Percentiles rank a stretch among this genome's conserved stretches.
phyloP scores from a whole-genome alignment of 1,140 invertebrate genomes.

The Holotrichia oblita region DNA sequence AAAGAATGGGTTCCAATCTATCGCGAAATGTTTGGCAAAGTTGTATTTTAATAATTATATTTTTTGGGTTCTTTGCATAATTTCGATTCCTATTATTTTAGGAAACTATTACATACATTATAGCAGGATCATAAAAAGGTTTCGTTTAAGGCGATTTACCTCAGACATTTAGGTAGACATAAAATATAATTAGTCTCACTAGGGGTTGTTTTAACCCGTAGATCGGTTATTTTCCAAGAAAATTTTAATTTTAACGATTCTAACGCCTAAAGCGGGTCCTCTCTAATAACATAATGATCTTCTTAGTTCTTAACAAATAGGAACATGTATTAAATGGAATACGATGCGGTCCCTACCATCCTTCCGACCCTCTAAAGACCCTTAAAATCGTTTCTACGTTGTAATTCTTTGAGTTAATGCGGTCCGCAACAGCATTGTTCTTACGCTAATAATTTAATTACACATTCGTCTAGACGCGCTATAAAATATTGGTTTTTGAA shows the following conservation, averaged over 20 bases:
- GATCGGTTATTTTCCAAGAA: conserved; percentile 16
- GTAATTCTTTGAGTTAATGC: conserved; percentile 38
- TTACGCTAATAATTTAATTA: conserved; percentile 44
- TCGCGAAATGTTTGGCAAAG: too few species aligned
- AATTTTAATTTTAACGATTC: conserved; percentile 41
- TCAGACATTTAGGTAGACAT: not conserved
- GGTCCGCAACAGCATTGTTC: conserved; percentile 25
- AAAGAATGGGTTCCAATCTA: not conserved
- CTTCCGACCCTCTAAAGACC: not conserved
- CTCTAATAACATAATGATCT: conserved; percentile 42
- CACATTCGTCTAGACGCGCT: conserved; percentile 42
- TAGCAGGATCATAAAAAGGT: not conserved
- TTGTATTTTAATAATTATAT: too few species aligned
- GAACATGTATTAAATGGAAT: conserved; percentile 33
- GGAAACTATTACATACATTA: too few species aligned
- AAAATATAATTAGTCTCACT: conserved; percentile 40
- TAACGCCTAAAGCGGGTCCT: conserved; percentile 34
- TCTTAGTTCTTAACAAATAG: conserved; percentile 41
- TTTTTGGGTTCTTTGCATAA: too few species aligned
- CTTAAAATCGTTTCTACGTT: not conserved
- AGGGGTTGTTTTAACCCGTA: conserved; percentile 35
- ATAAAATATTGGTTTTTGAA: conserved; percentile 44
- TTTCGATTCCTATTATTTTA: too few species aligned
- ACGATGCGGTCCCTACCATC: not conserved
- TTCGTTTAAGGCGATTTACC: not conserved